A percentile compares a stretch with the other conserved stretches of the same genome.
Evolutionary conservation across 2,888 invertebrate genomes (phyloP).

Genomic region (Hypercompe scribonia): DNA sequence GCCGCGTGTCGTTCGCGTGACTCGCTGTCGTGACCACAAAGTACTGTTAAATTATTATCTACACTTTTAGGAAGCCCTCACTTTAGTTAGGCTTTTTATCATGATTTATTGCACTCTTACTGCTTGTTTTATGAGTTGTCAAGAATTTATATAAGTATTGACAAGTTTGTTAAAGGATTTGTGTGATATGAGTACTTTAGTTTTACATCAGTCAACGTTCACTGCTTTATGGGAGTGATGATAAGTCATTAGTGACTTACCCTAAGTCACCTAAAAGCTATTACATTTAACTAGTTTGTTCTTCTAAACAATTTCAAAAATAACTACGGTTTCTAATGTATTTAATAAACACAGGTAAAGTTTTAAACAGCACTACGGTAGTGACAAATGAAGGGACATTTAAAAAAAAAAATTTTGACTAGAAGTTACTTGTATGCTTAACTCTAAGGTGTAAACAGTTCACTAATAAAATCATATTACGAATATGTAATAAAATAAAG

Average conservation of each 20-base stretch:
- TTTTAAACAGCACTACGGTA: too few species aligned
- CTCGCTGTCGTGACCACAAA: slow-evolving; percentile 60
- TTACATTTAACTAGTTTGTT: not conserved
- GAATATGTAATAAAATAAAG: not conserved
- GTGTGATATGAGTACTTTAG: not conserved
- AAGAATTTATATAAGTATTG: slow-evolving; percentile 22
- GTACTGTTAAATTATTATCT: slow-evolving; percentile 74
- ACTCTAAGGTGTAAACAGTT: too few species aligned
- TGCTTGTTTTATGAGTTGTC: slow-evolving; percentile 48
- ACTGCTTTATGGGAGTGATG: not conserved
- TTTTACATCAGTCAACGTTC: not conserved
- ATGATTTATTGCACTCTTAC: slow-evolving; percentile 69
- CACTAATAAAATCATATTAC: not conserved
- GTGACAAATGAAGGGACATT: too few species aligned
- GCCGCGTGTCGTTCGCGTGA: slow-evolving; percentile 65
- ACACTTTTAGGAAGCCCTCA: slow-evolving; percentile 63
- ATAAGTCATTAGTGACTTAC: too few species aligned
- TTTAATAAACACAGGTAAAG: not conserved
- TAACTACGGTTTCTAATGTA: not conserved
- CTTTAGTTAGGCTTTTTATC: slow-evolving; percentile 61
- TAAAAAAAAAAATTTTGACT: too few species aligned
- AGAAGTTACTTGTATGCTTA: too few species aligned
- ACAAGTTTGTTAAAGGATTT: slow-evolving; percentile 11
- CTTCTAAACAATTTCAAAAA: not conserved
- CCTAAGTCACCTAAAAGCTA: not conserved